Conservation (phyloP, 2,113 vertebrate genomes). For the Athene cunicularia region DNA sequence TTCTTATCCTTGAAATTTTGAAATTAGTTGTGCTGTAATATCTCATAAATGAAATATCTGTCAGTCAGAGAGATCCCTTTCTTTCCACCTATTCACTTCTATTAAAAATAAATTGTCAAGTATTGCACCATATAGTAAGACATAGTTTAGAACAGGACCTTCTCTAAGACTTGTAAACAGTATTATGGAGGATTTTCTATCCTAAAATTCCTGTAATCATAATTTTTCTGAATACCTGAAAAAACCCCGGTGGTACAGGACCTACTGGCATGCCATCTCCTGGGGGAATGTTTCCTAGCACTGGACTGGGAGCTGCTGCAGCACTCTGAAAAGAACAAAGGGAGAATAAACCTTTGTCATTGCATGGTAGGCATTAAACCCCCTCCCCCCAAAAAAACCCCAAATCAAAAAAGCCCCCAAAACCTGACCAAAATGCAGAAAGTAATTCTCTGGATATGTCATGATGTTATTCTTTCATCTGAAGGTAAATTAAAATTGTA, state of each 20-base stretch:
- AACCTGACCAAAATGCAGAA: constrained; percentile 56
- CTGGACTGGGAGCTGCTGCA: constrained; percentile 94
- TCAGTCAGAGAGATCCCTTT: background rate
- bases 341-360: constrained; percentile 81
- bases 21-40: background rate
- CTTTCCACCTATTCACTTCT: background rate
- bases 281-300: constrained; percentile 94
- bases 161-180: constrained; percentile 54
- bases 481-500: constrained; percentile 3
- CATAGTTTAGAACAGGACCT: constrained; percentile 46
- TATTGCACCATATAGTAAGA: constrained; percentile 20
- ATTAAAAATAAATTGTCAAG: background rate
- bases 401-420: background rate
- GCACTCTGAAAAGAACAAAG: constrained; percentile 91
- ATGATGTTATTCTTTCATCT: background rate
- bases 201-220: constrained; percentile 70
- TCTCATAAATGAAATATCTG: background rate
- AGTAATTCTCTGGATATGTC: background rate
- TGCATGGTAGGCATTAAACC: constrained; percentile 75
- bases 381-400: background rate
- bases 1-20: background rate
- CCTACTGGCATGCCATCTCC: constrained; percentile 98
- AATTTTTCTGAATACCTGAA: constrained; percentile 90
- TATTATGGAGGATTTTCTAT: constrained; percentile 47
- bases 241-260: constrained; percentile 95